Conservation (phyloP, 2,888 invertebrate genomes). For the Hanleya hanleyi region DNA sequence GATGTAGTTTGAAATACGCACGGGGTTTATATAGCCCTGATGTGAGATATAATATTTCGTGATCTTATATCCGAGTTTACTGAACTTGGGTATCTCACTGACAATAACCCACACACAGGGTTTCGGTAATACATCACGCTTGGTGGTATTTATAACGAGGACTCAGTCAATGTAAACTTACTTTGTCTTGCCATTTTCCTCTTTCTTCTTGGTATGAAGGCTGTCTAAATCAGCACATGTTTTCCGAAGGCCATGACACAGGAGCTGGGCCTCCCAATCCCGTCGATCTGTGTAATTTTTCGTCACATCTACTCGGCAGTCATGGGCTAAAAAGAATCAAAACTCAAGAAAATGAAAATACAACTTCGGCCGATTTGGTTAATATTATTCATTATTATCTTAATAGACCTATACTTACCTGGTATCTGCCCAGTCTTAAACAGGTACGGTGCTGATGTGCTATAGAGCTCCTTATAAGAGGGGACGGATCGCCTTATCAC, state of each 20-base stretch:
- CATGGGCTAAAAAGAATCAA: constrained; percentile 52
- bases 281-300: constrained; percentile 50
- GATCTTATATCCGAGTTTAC: too few species aligned
- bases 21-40: too few species aligned
- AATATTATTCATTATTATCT: too few species aligned
- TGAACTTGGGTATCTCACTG: too few species aligned
- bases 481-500: constrained; percentile 41
- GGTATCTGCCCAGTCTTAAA: constrained; percentile 17
- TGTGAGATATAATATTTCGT: too few species aligned
- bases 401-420: not conserved
- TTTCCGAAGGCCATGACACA: constrained; percentile 58
- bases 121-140: too few species aligned
- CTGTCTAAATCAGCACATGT: constrained; percentile 51
- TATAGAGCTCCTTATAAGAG: constrained; percentile 52
- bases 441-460: constrained; percentile 36
- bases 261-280: constrained; percentile 63
- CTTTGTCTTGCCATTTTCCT: constrained; percentile 35
- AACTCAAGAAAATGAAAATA: not conserved
- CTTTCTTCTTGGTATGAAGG: constrained; percentile 46
- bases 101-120: too few species aligned
- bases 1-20: too few species aligned
- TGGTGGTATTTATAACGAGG: not conserved
- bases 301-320: constrained; percentile 58
- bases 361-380: not conserved
- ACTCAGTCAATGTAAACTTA: constrained; percentile 17